phyloP scores from a whole-genome alignment of 2,888 invertebrate species.

The Homarus gammarus region DNA sequence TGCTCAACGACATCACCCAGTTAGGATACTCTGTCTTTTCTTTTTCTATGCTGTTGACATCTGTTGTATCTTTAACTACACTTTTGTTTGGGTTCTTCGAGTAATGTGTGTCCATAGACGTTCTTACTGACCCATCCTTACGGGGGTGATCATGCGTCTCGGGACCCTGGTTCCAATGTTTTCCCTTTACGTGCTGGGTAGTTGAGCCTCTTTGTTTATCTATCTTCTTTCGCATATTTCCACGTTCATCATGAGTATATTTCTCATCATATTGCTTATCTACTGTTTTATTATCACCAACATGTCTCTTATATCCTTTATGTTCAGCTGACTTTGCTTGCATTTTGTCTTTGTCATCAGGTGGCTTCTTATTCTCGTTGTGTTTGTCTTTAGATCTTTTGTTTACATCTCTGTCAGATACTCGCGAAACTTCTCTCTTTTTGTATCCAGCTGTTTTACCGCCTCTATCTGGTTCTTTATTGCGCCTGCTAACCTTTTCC shows the following conservation, averaged over 20 bases:
- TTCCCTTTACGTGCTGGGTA: not conserved
- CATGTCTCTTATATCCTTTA: too few relatives aligned
- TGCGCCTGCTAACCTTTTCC: not conserved
- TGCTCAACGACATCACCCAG: slow-evolving; percentile 33
- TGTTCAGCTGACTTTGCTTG: not conserved
- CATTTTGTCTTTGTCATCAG: not conserved
- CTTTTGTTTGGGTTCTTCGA: not conserved
- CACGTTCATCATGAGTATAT: too few relatives aligned
- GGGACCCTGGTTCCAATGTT: not conserved
- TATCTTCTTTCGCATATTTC: too few relatives aligned
- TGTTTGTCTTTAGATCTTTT: not conserved
- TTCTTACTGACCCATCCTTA: not conserved
- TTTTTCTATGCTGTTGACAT: not conserved
- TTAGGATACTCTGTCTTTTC: not conserved
- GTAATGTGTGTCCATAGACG: too few relatives aligned
- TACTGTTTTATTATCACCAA: not conserved
- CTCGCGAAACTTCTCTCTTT: not conserved
- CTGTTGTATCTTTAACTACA: not conserved
- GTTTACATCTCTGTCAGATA: not conserved
- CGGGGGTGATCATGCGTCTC: not conserved
- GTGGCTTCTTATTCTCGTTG: not conserved
- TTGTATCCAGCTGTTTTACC: not conserved
- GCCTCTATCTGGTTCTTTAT: not conserved
- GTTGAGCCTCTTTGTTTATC: not conserved
- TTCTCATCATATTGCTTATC: too few relatives aligned